These are phyloP conservation scores for Polydrusus pterygomalis DNA, from an alignment of 2,888 invertebrate species.

Conservation along the genomic window DNA sequence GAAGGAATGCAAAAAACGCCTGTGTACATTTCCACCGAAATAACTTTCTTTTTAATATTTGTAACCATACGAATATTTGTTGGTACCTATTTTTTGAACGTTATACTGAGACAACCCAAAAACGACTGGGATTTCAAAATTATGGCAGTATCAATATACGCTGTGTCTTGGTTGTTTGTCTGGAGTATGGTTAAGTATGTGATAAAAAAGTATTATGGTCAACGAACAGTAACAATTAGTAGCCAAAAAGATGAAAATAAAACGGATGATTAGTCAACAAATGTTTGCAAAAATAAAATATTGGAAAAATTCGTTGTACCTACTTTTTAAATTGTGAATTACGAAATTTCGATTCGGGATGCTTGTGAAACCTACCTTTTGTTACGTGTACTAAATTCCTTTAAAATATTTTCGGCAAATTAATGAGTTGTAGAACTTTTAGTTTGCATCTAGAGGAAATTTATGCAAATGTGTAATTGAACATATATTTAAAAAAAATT, in stretches of 20 bases:
- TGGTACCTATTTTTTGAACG: constrained; percentile 73
- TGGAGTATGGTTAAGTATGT: constrained; percentile 65
- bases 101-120: constrained; percentile 70
- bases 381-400: too few species aligned
- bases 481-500: too few species aligned
- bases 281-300: background rate
- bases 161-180: constrained; percentile 69
- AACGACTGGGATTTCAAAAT: constrained; percentile 70
- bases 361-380: too few species aligned
- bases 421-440: too few species aligned
- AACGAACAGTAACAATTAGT: background rate
- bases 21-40: constrained; percentile 73
- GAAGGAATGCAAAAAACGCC: constrained; percentile 73
- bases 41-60: constrained; percentile 74
- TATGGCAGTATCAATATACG: constrained; percentile 64
- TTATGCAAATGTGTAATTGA: too few species aligned
- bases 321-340: too few species aligned
- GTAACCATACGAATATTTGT: constrained; percentile 73
- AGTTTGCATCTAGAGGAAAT: too few species aligned
- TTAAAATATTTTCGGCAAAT: too few species aligned
- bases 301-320: background rate
- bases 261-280: background rate
- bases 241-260: background rate
- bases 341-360: too few species aligned
- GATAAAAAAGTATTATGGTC: constrained; percentile 59